These are phyloP conservation scores for Anarrhichthys ocellatus DNA, from an alignment of 2,113 vertebrate genomes.

Conservation along the genomic window DNA sequence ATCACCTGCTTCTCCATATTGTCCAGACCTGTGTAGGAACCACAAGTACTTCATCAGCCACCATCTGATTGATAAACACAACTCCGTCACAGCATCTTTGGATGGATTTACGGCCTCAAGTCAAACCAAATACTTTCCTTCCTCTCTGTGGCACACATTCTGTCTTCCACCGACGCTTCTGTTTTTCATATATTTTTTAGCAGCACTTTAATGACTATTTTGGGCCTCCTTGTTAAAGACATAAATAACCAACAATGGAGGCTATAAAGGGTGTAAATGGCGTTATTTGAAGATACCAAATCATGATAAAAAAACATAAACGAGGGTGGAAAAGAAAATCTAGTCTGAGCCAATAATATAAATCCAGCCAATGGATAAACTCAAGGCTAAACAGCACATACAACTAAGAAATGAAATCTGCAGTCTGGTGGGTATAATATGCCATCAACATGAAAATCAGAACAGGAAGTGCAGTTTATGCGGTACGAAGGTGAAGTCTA, in stretches of 20 bases:
- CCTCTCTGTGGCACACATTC: conserved; percentile 4
- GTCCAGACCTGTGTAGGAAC: conserved; percentile 34
- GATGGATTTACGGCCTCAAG: conserved; percentile 16
- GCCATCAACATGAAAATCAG: conserved; percentile 8
- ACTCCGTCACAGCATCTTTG: background rate
- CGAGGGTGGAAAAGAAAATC: background rate
- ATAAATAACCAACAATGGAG: background rate
- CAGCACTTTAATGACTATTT: conserved; percentile 5
- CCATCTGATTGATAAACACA: conserved; percentile 21
- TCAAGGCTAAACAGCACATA: conserved; percentile 18
- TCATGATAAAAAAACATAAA: background rate
- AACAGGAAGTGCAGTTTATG: conserved; percentile 36
- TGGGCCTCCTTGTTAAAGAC: background rate
- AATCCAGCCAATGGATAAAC: conserved; percentile 33
- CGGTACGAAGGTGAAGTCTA: conserved; percentile 52
- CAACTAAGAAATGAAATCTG: conserved; percentile 30
- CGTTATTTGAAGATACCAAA: conserved; percentile 3
- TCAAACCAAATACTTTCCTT: conserved; percentile 36
- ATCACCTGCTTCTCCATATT: background rate
- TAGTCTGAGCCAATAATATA: conserved; percentile 6
- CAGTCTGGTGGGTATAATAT: conserved; percentile 6
- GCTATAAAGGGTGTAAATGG: conserved; percentile 7
- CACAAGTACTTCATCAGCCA: conserved; percentile 17
- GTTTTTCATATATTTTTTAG: background rate
- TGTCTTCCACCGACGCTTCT: background rate